Base-by-base conservation (phyloP, 2,888 invertebrate species). In the Archaeoteleia sp. region DNA sequence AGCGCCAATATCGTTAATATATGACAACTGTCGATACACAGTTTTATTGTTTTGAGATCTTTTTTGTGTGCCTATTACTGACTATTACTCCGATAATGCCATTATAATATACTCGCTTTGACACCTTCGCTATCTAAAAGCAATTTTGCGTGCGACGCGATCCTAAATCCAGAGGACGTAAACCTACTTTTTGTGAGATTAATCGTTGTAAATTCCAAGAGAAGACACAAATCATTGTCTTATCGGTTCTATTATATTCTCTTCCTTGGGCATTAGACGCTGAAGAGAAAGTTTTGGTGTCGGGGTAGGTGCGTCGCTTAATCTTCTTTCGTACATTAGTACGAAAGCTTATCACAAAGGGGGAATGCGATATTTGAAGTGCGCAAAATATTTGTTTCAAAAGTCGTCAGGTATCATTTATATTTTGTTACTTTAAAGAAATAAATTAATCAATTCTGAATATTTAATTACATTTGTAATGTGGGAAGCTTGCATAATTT, bases 121-220 rank as follows among this genome's bases (percentile, higher is more conserved):
- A 65, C 68, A 68, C 68, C 63, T 68, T 42, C 17, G 46, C 37
- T 69, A 69, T 65, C 48, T 65, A 30, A 57, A 69, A 55, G 63
- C 46, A 57, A 48, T 61, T 61, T 61, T 43, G 61, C 69, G 43
- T 57, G 57, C 55, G 53, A 48, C 55, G 51, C 48, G 57, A 65
- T 61, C 61, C 53, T 46, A 34, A 57, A 69, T 53, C 57, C 39
- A 29, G 29, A 40, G 42, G 35, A 65, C 65, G 65, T 69, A 65
- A 69, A 65, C 61, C 32, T 46, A 53, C 34, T 46, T 58, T 53
- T 25, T 46, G 29, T 42, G 34, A 54, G 58, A 66, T 58, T 66
- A 66, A 53, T 66, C 35, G 58, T 58, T 58, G 30, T 58, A 66
- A 66, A 53, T 58, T 66, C 23, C 20, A 13, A 40, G 43, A 39